These are phyloP conservation scores for Drosophila micromelanica DNA, from an alignment of 1,140 invertebrate genomes.

Conservation along the genomic window DNA sequence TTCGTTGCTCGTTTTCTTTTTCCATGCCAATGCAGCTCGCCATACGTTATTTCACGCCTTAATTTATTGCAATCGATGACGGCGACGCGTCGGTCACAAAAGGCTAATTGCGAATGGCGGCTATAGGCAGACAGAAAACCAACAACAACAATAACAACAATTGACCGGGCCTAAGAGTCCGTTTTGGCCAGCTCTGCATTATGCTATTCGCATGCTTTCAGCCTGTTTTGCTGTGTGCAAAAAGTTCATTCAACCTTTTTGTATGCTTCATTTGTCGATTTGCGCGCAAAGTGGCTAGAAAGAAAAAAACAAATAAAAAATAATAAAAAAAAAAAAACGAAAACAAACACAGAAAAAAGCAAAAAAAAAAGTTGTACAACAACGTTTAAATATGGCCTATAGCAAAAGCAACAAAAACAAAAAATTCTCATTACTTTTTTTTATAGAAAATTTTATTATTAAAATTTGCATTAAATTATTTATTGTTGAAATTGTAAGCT, in stretches of 20 bases:
- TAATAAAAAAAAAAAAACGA: too few relatives aligned
- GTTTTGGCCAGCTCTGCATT: constrained; percentile 69
- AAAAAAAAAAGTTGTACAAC: constrained; percentile 8
- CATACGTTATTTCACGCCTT: constrained; percentile 60
- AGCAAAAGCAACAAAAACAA: not conserved
- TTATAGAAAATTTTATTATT: too few relatives aligned
- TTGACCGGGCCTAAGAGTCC: constrained; percentile 27
- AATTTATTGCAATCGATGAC: constrained; percentile 70
- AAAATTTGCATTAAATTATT: too few relatives aligned
- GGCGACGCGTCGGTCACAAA: constrained; percentile 47
- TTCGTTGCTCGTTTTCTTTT: constrained; percentile 2
- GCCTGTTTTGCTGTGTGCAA: constrained; percentile 51
- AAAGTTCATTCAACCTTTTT: constrained; percentile 70
- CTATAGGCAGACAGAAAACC: constrained; percentile 15
- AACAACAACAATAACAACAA: constrained; percentile 25
- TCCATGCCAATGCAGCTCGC: constrained; percentile 25
- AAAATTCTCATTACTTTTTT: too few relatives aligned
- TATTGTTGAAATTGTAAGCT: too few relatives aligned
- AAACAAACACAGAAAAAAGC: not conserved
- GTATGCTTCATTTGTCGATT: constrained; percentile 74
- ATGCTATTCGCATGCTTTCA: constrained; percentile 40
- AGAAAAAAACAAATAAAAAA: constrained; percentile 6
- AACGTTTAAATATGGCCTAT: constrained; percentile 22
- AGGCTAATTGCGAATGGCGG: constrained; percentile 64
- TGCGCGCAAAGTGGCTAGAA: constrained; percentile 54